Evolutionary conservation across 2,113 vertebrate species (phyloP).

Genomic region (Pangasianodon hypophthalmus): DNA sequence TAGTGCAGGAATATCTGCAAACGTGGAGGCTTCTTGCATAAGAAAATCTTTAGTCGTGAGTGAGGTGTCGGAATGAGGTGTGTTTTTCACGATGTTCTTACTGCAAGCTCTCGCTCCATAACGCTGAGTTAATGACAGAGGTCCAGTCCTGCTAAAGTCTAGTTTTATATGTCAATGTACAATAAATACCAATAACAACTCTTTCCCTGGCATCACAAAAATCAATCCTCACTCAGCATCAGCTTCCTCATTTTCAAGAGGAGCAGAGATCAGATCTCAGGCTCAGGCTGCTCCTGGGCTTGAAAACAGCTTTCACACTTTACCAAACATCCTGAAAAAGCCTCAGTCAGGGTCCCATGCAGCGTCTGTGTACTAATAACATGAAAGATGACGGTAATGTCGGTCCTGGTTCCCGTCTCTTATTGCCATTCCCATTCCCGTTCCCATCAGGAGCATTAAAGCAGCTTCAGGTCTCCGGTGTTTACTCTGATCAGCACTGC

Average conservation of each 20-base stretch:
- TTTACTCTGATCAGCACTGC: neutral
- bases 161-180: neutral
- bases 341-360: neutral
- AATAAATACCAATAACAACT: neutral
- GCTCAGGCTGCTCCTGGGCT: neutral
- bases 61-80: neutral
- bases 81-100: neutral
- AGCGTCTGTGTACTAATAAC: neutral
- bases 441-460: neutral
- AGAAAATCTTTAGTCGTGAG: neutral
- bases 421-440: neutral
- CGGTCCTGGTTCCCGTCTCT: neutral
- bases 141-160: neutral
- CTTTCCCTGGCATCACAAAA: neutral
- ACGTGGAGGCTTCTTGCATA: neutral
- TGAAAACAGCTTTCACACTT: neutral
- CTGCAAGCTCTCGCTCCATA: neutral
- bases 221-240: too few relatives aligned
- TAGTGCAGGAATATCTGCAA: neutral
- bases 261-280: neutral
- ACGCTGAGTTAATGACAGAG: neutral
- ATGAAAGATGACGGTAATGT: too few relatives aligned
- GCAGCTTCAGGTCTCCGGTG: neutral
- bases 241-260: neutral
- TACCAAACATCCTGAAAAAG: neutral